Base-by-base conservation (phyloP, 2,113 vertebrate genomes). In the Tapirus terrestris region DNA sequence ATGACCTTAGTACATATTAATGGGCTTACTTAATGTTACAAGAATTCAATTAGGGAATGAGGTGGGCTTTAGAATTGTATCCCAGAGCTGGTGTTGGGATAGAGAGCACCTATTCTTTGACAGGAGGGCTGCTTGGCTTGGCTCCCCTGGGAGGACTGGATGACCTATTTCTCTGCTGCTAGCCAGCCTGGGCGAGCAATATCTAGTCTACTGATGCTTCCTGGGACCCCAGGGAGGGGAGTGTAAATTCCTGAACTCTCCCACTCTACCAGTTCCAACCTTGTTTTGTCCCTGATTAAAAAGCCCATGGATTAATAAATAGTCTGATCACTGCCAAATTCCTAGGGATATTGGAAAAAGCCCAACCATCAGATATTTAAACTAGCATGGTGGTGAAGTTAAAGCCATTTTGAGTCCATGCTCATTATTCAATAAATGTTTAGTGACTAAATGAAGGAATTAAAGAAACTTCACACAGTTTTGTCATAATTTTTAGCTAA, bases 261-360 rank as follows among this genome's bases (percentile, higher is more conserved):
- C 13, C 13, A 29, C 61, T 45, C 13, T 83, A 21, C 36, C 77
- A 70, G 8, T 39, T 63, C 36, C 80, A 88, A 3, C 21, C 48
- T 80, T 33, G 1, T 51, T 65, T 61, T 48, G 51, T 76, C 67
- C 29, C 72, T 29, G 20, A 72, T 81, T 96, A 39, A 92, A 29
- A 96, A 72, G 25, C n/a, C 29, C 75, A 27, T n/a, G 25, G 67
- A 89, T 72, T 76, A 81, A n/a, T 89, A 81, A 80, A 85, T 56
- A 92, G 79, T 92, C 56, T 73, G 25, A 82, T 89, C 56, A 48
- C 80, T 75, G 94, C 63, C 91, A 96, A 58, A 63, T 90, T 77
- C 43, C 43, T 51, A 73, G 56, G 29, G 33, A 29, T 61, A 31
- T 61, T 86, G 39, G 80, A 56, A 61, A 92, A 96, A 70, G 2